Evolutionary conservation across 1,140 invertebrate genomes (phyloP).

Genomic region (Aphaenogaster rudis): DNA sequence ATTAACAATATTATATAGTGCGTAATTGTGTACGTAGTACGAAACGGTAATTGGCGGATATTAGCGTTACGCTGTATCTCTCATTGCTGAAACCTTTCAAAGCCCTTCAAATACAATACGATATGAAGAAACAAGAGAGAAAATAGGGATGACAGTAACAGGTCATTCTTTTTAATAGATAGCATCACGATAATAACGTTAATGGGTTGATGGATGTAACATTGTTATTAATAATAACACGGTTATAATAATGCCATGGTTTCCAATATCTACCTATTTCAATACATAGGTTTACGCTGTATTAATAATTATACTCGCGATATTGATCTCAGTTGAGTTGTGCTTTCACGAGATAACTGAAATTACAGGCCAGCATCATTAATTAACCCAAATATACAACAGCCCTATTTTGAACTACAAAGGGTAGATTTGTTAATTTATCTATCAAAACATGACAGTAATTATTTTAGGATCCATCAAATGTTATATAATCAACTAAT

Average conservation of each 20-base stretch:
- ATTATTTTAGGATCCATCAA: constrained; percentile 21
- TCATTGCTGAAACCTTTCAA: neutral
- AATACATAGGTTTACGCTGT: neutral
- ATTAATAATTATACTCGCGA: constrained; percentile 35
- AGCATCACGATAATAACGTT: neutral
- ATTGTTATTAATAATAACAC: constrained; percentile 33
- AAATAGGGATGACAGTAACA: neutral
- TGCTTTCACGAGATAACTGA: constrained; percentile 37
- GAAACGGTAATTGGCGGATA: constrained; percentile 20
- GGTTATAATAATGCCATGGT: neutral
- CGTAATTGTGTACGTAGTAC: neutral
- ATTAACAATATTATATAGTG: constrained; percentile 44
- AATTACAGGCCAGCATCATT: constrained; percentile 34
- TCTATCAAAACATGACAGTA: constrained; percentile 31
- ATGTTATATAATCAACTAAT: constrained; percentile 14
- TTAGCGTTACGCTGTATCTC: neutral
- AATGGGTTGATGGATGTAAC: neutral
- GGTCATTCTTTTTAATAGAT: neutral
- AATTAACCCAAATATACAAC: constrained; percentile 27
- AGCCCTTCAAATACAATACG: neutral
- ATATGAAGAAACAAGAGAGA: neutral
- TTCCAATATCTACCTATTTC: neutral
- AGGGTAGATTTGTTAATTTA: constrained; percentile 36
- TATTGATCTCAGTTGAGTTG: constrained; percentile 30
- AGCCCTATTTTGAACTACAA: constrained; percentile 11